Percentiles rank a stretch among this genome's conserved stretches.
Conservation (phyloP, 2,797 vertebrate genomes). For the Nyctalus aviator region DNA sequence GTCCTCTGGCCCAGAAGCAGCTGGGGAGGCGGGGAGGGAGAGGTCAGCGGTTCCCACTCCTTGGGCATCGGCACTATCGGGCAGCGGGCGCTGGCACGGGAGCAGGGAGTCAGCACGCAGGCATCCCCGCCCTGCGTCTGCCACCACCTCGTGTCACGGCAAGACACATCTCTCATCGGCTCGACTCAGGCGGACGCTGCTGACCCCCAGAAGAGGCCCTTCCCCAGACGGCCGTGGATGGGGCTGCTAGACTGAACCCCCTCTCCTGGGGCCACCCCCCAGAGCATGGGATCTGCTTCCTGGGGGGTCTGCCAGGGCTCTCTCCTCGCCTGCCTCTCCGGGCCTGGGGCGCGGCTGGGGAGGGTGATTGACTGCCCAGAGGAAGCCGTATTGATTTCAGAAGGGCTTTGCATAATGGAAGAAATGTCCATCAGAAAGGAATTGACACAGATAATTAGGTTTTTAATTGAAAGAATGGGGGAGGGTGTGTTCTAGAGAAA, state of each 20-base stretch:
- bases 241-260: background rate
- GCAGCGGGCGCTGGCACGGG: fast-evolving
- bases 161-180: background rate
- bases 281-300: background rate
- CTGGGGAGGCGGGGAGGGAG: constrained; percentile 83
- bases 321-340: background rate
- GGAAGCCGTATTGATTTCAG: constrained; percentile 88
- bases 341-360: background rate
- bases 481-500: constrained; percentile 81
- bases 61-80: background rate
- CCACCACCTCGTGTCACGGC: background rate
- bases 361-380: constrained; percentile 31
- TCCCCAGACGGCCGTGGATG: background rate
- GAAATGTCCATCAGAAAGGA: constrained; percentile 91
- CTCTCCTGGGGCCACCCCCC: background rate
- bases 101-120: fast-evolving
- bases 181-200: background rate
- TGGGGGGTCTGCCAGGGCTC: background rate
- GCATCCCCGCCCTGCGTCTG: background rate
- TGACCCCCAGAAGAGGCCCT: background rate
- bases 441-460: constrained; percentile 93
- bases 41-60: background rate
- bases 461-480: constrained; percentile 91
- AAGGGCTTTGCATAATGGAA: constrained; percentile 88
- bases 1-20: constrained; percentile 92